These are phyloP conservation scores for Passerculus sandwichensis DNA, from an alignment of 2,797 vertebrate species.

Conservation along the genomic window DNA sequence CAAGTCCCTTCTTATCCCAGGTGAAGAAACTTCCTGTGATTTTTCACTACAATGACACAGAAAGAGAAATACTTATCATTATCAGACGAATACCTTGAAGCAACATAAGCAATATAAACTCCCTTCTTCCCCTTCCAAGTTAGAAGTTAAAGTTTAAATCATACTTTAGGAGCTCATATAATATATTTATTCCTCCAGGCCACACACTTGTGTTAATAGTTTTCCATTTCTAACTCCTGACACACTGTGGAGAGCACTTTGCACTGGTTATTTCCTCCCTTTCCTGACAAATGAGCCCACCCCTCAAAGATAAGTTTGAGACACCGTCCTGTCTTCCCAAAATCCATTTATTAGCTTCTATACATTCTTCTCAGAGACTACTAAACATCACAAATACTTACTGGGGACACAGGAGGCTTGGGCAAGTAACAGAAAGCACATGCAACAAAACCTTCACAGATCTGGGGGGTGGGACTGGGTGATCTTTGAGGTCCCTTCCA, in stretches of 20 bases:
- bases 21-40: not conserved
- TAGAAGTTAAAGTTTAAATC: not conserved
- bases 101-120: not conserved
- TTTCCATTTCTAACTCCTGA: not conserved
- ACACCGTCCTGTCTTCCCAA: not conserved
- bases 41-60: not conserved
- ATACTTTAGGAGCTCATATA: not conserved
- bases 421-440: not conserved
- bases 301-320: not conserved
- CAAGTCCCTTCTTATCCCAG: not conserved
- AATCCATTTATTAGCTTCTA: not conserved
- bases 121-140: not conserved
- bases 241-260: not conserved
- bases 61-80: not conserved
- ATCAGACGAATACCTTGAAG: not conserved
- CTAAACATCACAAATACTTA: not conserved
- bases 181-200: not conserved
- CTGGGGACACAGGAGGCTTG: not conserved
- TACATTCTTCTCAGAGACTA: not conserved
- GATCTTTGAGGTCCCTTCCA: too few species aligned
- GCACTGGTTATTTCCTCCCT: not conserved
- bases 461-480: fast-evolving
- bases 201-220: not conserved
- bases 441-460: fast-evolving
- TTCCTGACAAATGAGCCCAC: not conserved